phyloP scores from a whole-genome alignment of 2,113 vertebrate species.

The Callipepla californica region DNA sequence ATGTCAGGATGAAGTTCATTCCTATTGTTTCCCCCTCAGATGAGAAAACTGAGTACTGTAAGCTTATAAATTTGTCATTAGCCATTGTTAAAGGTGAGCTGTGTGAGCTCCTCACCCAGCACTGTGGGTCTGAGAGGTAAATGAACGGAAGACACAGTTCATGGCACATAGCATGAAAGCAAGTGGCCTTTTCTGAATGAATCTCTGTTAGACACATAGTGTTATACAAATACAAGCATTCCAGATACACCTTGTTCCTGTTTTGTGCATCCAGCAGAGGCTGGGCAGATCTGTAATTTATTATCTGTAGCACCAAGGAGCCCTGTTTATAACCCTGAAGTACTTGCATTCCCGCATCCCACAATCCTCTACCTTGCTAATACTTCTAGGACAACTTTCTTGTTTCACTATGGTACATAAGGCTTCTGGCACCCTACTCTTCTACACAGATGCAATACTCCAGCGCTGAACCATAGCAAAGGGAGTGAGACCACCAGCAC shows the following conservation, averaged over 20 bases:
- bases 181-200: not conserved
- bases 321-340: not conserved
- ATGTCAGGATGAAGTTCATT: slow-evolving; percentile 42
- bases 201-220: not conserved
- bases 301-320: not conserved
- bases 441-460: not conserved
- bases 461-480: not conserved
- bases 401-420: not conserved
- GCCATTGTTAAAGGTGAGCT: not conserved
- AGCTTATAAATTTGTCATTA: slow-evolving; percentile 26
- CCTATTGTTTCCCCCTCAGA: not conserved
- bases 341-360: not conserved
- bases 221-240: not conserved
- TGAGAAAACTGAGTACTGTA: not conserved
- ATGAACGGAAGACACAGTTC: not conserved
- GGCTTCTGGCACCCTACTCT: not conserved
- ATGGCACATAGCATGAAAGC: not conserved
- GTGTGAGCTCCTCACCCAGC: accelerated
- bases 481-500: not conserved
- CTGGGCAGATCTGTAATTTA: not conserved
- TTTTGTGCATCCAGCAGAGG: not conserved
- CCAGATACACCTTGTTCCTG: not conserved
- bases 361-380: not conserved
- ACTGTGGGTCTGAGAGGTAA: not conserved
- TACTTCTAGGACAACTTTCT: not conserved